Evolutionary conservation across 1,140 invertebrate species (phyloP), one percentile per base, ranked within the genome.

Genomic region (Diabrotica undecimpunctata): DNA sequence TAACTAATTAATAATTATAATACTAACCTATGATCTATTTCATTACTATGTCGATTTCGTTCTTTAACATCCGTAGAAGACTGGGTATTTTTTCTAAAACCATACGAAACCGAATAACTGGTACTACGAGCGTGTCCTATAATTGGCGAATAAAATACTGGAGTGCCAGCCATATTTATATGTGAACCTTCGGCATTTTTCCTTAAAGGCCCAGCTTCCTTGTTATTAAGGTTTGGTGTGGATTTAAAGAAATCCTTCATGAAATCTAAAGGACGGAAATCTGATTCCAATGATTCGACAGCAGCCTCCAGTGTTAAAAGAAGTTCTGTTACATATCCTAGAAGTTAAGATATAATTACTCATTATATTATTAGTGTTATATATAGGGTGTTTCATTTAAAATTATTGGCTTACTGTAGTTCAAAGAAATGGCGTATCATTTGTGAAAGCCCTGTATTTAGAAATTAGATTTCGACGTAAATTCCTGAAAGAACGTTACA

Each of bases 221-320:
- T 95, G 70, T 96, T 95, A 74, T 95, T 95, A 8, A 97, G 78
- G 80, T 97, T 97, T 0, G 95, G 95, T 0, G 95, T 97, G 0
- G 94, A 96, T 77, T 97, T 96, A 78, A 97, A 98, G 41, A 97
- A 92, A 71, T 97, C 95, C 72, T 91, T 89, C 87, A 94, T 93
- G 66, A 94, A 91, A 79, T 95, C 93, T 5, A 94, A 78, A 0
- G 93, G 92, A 13, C 92, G 82, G 74, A 92, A 92, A 76, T 93
- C 90, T 0, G 90, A 92, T 73, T 93, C 91, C 4, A 94, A 77
- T 5, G 94, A 94, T 76, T 98, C 95, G 0, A 98, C 95, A 7
- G 95, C 93, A 0, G 95, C 90, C 81, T 99, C 95, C 0, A 99
- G 79, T 0, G 97, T 99, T 5, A 99, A 81, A 63, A 99, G 87